Evolutionary conservation across 1,140 invertebrate genomes (phyloP), one percentile per base, ranked within the genome.

Genomic region (Rhynchophorus ferrugineus): DNA sequence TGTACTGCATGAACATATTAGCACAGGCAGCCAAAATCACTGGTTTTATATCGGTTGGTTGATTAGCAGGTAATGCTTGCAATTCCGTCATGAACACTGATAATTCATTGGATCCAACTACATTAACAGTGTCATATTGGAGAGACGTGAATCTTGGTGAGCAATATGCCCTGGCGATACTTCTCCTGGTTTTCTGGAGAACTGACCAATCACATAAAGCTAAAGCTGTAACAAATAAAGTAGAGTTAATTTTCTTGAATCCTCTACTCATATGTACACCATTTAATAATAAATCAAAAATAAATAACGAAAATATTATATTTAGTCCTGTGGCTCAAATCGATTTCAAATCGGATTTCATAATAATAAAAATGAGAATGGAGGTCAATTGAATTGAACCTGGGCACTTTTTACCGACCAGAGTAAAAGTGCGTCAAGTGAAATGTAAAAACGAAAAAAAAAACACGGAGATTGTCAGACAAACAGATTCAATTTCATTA

Each of bases 131-230:
- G 22, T 80, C 70, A 68, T 80, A 89, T 58, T 81, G 80, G 9
- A 76, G 68, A 0, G 87, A 85, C 37, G 82, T 81, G 43, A 81
- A 76, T 41, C 83, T 78, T 0, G 89, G 88, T 3, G 86, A 85
- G 59, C 86, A 85, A 67, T 89, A 85, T 1, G 77, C 78, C 16
- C 82, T 74, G 0, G 87, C 82, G 41, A 92, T 77, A 59, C 88
- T 87, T 19, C 91, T 73, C 18, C 89, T 75, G 0, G 77, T 78
- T 52, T 85, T 83, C 60, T 93, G 90, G 0, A 90, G 67, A 1
- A 85, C 80, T 1, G 85, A 88, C 88, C 87, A 91, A 63, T 91
- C 83, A 65, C 87, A 89, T 35, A 92, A 79, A 8, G 89, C 89
- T 43, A 93, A 69, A 49, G 44, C 44, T 53, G 42, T 19, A 45